Conservation (phyloP, 2,797 vertebrate genomes). For the Setipinna tenuifilis region DNA sequence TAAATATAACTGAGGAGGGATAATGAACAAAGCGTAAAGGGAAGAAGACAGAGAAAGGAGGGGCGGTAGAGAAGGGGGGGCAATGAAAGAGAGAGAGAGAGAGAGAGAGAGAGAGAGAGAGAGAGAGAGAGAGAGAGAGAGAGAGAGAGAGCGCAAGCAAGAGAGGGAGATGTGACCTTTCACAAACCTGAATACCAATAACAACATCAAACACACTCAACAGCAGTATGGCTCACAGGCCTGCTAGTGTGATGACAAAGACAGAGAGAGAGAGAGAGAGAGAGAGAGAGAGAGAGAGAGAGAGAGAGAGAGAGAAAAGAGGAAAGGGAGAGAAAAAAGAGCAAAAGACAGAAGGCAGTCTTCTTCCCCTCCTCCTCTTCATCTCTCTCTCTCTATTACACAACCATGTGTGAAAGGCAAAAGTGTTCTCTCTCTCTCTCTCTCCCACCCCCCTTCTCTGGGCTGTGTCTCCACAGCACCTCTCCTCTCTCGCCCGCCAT, state of each 20-base stretch:
- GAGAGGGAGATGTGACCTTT: too few relatives aligned
- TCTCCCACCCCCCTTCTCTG: neutral
- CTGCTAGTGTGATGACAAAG: neutral
- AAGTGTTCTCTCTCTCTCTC: neutral
- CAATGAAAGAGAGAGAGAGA: constrained; percentile 33
- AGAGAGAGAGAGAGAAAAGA: neutral
- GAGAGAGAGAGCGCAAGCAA: too few relatives aligned
- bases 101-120: constrained; percentile 39
- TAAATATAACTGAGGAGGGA: constrained; percentile 68
- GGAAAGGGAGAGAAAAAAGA: neutral
- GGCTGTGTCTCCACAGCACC: neutral
- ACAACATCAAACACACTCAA: constrained; percentile 54
- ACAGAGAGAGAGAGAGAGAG: neutral
- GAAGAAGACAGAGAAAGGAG: constrained; percentile 60
- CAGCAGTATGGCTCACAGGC: neutral
- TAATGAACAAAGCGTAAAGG: constrained; percentile 65
- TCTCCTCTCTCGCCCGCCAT: neutral
- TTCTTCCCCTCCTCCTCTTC: constrained; percentile 8
- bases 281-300: neutral
- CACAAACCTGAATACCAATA: constrained; percentile 63
- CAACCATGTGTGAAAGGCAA: constrained; percentile 23
- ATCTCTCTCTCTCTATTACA: constrained; percentile 9
- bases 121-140: constrained; percentile 38
- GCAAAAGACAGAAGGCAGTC: neutral
- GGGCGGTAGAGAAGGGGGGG: neutral